phyloP scores from a whole-genome alignment of 2,113 vertebrate species.

The Opisthocomus hoazin region DNA sequence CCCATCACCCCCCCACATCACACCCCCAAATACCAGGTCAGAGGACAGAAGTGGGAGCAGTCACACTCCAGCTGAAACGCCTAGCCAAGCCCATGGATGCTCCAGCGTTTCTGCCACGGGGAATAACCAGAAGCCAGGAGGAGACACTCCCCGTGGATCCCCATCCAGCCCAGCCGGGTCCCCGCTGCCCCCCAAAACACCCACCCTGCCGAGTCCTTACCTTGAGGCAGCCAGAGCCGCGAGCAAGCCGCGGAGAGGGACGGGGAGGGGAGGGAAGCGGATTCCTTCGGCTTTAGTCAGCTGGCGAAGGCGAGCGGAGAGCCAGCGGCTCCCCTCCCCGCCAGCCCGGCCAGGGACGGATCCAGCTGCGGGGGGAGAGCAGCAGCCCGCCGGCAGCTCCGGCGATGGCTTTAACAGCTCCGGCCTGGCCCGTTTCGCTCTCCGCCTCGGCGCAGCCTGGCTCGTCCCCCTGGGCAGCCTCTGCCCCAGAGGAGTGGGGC shows the following conservation, averaged over 20 bases:
- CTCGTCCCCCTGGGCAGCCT: not conserved
- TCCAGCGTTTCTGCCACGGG: not conserved
- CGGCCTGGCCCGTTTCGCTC: not conserved
- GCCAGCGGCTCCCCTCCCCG: not conserved
- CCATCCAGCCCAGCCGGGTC: not conserved
- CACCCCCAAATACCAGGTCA: constrained; percentile 27
- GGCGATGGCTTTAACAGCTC: constrained; percentile 37
- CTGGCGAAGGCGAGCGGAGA: not conserved
- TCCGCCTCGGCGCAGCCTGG: not conserved
- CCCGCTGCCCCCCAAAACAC: not conserved
- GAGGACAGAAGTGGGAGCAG: not conserved
- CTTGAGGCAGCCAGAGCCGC: not conserved
- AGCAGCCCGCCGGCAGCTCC: not conserved
- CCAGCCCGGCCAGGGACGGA: not conserved
- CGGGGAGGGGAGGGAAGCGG: not conserved
- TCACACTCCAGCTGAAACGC: not conserved
- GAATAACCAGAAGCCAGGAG: not conserved
- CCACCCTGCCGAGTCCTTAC: not conserved
- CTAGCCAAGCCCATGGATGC: not conserved
- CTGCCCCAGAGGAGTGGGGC: not conserved
- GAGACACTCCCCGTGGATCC: not conserved
- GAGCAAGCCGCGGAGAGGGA: fast-evolving
- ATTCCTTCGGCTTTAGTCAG: constrained; percentile 51
- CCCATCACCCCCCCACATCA: not conserved
- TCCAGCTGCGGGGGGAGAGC: not conserved